Base-by-base conservation (phyloP, 2,113 vertebrate genomes). In the Phyllostomus hastatus region DNA sequence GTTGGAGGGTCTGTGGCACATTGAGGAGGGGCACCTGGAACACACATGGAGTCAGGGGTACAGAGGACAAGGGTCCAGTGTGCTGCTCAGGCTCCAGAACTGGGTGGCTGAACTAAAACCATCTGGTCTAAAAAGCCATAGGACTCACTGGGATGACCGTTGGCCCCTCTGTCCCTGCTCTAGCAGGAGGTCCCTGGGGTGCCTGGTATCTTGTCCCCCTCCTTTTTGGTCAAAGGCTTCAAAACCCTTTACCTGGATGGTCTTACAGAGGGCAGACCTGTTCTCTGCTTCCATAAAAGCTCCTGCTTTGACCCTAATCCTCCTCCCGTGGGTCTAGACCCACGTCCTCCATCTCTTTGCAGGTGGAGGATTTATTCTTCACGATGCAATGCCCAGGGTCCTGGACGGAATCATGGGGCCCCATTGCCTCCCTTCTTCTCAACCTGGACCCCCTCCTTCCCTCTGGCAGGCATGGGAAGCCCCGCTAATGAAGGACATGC, bases 401-500 rank as follows among this genome's bases (percentile, higher is more conserved):
- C 15, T 12, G n/a, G 16, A 35, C 46, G 50, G 22, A 5, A 10
- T 61, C 19, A 31, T 2, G 31, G 43, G 28, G 10, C 19, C 5
- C 7, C 20, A 1, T 70, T 24, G 14, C 10, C 10, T 17, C 15
- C 28, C 20, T 24, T 35, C 20, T 91, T 8, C 14, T 14, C 5
- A 31, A 28, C 11, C 14, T 20, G 26, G 11, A 17, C 4, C 16
- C 31, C 48, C 28, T 81, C 16, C 79, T 35, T 41, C 31, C 35
- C 7, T 22, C 7, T 26, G 38, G 24, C n/a, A 92, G 10, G 33
- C 20, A 7, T 35, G 10, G 59, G 59, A 16, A 28, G 19, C 43
- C 41, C 1, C 7, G 10, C n/a, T 31, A 15, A 46, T 10, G 15
- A 70, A 20, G 17, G 33, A 3, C 0, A 0, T 35, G 19, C 52